Evolutionary conservation across 2,113 vertebrate species (phyloP).

Genomic region (crab-eating macaque (Macaca fascicularis)): T2T-MFA8v1.1 NC_088381.1:154325501-154326000

Average conservation of each 20-base stretch:
- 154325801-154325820: neutral
- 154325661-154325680: neutral
- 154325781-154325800: neutral
- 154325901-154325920: neutral
- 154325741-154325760: rapidly evolving
- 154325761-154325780: rapidly evolving
- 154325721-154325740: no score
- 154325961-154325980: neutral
- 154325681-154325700: neutral
- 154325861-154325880: neutral
- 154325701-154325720: neutral
- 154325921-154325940: neutral
- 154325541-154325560: neutral
- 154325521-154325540: neutral
- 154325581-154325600: neutral
- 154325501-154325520: neutral
- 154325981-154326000: neutral
- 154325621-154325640: neutral
- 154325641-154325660: neutral
- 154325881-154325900: neutral
- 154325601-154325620: neutral
- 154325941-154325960: neutral
- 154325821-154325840: neutral
- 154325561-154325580: neutral
- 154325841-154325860: constrained; percentile 10